Percentiles rank a stretch among this genome's conserved stretches.
Conservation (phyloP, 2,113 vertebrate species). For the Eulacestoma nigropectus region DNA sequence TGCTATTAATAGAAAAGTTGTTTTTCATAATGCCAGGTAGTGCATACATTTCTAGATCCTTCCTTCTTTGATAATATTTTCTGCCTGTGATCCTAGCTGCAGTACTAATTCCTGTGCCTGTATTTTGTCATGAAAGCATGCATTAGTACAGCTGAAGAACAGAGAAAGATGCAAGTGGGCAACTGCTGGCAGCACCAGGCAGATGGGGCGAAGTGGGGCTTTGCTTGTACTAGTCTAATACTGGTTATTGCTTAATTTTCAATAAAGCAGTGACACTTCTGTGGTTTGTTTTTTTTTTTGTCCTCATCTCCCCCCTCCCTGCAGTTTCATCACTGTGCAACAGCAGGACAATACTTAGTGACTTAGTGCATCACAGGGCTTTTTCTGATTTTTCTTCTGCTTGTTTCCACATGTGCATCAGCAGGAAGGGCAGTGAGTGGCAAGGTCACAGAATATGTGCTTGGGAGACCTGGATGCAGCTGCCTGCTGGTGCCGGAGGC, state of each 20-base stretch:
- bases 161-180: not conserved
- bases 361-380: not conserved
- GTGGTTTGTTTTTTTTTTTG: not conserved
- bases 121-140: not conserved
- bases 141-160: not conserved
- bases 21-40: not conserved
- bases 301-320: accelerated
- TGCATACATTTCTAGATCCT: not conserved
- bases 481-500: not conserved
- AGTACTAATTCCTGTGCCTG: not conserved
- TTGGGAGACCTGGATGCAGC: not conserved
- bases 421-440: not conserved
- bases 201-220: not conserved
- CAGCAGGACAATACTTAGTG: not conserved
- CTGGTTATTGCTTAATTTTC: not conserved
- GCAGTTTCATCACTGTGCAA: not conserved
- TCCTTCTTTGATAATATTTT: not conserved
- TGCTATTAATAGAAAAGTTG: not conserved
- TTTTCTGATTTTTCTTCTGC: not conserved
- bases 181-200: not conserved
- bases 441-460: accelerated
- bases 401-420: not conserved
- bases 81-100: not conserved
- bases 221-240: not conserved
- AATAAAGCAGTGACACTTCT: not conserved